phyloP scores from a whole-genome alignment of 2,113 vertebrate species.

The Zootoca vivipara region DNA sequence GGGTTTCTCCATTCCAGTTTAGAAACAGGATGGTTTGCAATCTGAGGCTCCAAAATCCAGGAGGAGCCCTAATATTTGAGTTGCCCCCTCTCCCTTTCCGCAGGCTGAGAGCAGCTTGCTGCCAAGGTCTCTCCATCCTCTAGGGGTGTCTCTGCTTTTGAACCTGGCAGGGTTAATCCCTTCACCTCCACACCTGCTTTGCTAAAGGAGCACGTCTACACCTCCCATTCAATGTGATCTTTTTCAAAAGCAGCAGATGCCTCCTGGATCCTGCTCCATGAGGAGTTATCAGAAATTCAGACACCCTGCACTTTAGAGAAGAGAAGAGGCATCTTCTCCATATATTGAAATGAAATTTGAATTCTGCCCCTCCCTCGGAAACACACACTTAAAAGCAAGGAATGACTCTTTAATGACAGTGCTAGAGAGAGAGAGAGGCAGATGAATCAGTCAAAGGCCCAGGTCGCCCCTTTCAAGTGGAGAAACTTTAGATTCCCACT shows the following conservation, averaged over 20 bases:
- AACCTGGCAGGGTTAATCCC: background rate
- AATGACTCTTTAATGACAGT: slow-evolving; percentile 58
- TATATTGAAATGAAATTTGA: slow-evolving; percentile 53
- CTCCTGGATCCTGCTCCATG: slow-evolving; percentile 31
- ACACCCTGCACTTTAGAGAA: slow-evolving; percentile 47
- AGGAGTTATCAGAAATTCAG: slow-evolving; percentile 54
- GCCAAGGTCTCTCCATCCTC: background rate
- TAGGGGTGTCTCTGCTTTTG: background rate
- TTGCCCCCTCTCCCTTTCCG: background rate
- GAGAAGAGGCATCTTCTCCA: slow-evolving; percentile 52
- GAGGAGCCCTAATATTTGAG: background rate
- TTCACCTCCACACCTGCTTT: background rate
- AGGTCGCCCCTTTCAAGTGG: slow-evolving; percentile 67
- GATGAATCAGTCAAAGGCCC: slow-evolving; percentile 46
- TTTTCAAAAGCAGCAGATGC: slow-evolving; percentile 28
- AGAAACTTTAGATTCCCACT: slow-evolving; percentile 41
- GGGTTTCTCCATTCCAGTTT: too few relatives aligned
- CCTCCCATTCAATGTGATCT: background rate
- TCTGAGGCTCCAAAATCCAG: background rate
- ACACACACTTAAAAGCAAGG: slow-evolving; percentile 66
- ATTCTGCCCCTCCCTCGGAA: slow-evolving; percentile 41
- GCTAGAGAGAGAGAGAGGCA: slow-evolving; percentile 35
- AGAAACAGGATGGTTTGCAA: too few relatives aligned
- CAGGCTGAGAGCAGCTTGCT: too few relatives aligned
- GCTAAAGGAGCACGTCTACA: background rate